phyloP scores from a whole-genome alignment of 2,113 vertebrate genomes.

The Melanotaenia duboulayi region DNA sequence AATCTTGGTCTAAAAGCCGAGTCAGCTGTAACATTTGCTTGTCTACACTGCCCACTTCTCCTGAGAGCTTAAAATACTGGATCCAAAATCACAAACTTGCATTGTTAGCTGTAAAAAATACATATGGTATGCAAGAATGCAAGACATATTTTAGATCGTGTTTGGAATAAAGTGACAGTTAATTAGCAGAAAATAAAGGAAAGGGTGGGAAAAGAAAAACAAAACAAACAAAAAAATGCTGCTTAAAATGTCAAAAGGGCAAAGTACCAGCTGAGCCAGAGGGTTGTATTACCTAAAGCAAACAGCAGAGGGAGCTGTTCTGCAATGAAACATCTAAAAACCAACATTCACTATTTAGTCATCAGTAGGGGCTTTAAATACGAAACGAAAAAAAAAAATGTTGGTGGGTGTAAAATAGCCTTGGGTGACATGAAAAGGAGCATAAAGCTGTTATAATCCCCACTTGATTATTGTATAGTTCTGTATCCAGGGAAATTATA shows the following conservation, averaged over 20 bases:
- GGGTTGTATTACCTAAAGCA: background rate
- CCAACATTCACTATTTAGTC: background rate
- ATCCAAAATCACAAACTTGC: no score
- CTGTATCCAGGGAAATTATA: background rate
- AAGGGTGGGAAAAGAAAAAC: background rate
- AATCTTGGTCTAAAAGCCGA: background rate
- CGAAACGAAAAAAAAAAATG: background rate
- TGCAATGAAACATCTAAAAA: slow-evolving; percentile 1
- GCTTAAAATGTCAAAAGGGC: slow-evolving; percentile 34
- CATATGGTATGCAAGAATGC: background rate
- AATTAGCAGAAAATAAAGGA: slow-evolving; percentile 11
- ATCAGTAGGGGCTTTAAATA: background rate
- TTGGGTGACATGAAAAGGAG: background rate
- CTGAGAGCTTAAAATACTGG: background rate
- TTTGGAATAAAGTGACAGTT: slow-evolving; percentile 36
- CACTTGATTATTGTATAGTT: background rate
- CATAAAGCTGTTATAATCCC: background rate
- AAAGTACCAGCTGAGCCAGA: slow-evolving; percentile 6
- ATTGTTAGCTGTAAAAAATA: no score
- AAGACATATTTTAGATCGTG: background rate
- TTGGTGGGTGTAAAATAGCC: background rate
- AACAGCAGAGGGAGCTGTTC: slow-evolving; percentile 63
- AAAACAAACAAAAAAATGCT: background rate
- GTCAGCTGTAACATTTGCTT: no score
- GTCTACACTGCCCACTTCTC: background rate